phyloP scores from a whole-genome alignment of 2,797 vertebrate genomes.

The Pachyuromys duprasi region DNA sequence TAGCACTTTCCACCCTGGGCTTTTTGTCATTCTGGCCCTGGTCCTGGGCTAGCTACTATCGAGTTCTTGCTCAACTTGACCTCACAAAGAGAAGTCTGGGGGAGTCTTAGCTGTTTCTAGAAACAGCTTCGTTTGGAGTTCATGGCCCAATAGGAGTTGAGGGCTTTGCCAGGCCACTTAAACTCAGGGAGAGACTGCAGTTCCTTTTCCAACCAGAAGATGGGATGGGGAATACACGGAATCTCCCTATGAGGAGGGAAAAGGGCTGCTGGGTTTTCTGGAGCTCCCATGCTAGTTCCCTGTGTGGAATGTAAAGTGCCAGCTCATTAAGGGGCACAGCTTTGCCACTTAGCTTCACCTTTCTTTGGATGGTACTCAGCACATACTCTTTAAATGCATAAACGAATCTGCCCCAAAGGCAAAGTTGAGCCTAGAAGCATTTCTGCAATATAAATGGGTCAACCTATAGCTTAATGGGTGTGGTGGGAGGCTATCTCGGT shows the following conservation, averaged over 20 bases:
- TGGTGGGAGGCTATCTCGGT: background rate
- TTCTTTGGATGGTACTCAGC: background rate
- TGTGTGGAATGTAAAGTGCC: background rate
- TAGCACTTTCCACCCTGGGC: background rate
- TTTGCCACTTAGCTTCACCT: background rate
- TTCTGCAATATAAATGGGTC: background rate
- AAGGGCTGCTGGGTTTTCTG: background rate
- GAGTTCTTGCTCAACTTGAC: background rate
- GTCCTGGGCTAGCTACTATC: background rate
- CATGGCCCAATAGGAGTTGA: background rate
- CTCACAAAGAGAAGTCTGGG: background rate
- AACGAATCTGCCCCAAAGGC: background rate
- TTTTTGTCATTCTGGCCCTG: background rate
- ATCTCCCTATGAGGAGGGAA: background rate
- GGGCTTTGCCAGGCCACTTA: background rate
- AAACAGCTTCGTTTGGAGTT: background rate
- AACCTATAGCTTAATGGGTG: background rate
- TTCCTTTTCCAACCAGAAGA: background rate
- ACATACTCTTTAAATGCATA: slow-evolving; percentile 25
- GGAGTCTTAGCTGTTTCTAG: background rate
- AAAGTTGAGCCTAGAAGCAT: background rate
- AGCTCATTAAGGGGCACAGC: background rate
- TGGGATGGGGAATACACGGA: background rate
- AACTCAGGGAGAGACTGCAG: background rate
- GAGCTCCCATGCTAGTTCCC: background rate